Evolutionary conservation across 2,797 vertebrate species (phyloP), one percentile per base, ranked within the genome.

Genomic region (Rhyacichthys aspro): DNA sequence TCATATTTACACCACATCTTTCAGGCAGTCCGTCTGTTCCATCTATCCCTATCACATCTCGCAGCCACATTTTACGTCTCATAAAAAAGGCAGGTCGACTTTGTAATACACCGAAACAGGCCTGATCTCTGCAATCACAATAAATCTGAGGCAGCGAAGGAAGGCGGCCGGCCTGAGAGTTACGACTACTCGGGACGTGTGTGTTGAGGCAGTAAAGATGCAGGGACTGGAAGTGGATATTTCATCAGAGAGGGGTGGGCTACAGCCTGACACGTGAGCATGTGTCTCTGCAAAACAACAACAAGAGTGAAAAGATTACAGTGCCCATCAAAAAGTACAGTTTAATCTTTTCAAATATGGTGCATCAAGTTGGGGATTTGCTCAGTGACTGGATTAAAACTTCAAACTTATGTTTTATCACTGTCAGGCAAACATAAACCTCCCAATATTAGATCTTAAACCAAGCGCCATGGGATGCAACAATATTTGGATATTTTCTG

Each of bases 221-320:
- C 52, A 67, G 72, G 43, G 16, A 49, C 28, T 34, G 44, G 44
- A 63, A 79, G 76, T 70, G 63, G 70, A 67, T 17, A 43, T 66
- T 69, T 75, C 63, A 77, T 67, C 16, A 55, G 44, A 16, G 16
- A 78, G 57, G 59, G 59, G 34, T n/a, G 61, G 61, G 65, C 67
- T 70, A 60, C 16, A 46, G 61, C 54, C 67, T 65, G 60, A 75
- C 82, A 85, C 57, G 74, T 83, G 78, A 83, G 77, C 71, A 78
- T 28, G 47, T 70, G 63, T 71, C 65, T 59, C 68, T 57, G 68
- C 75, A 74, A 74, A 83, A 81, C 67, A 82, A 79, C 47, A 52
- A 3, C 16, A 44, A n/a, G n/a, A n/a, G 56, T 33, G 37, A 54
- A 39, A 23, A 14, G 12, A 19, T n/a, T n/a, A n/a, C n/a, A 19